Base-by-base conservation (phyloP, 1,140 invertebrate genomes). In the Aphelinus certus region DNA sequence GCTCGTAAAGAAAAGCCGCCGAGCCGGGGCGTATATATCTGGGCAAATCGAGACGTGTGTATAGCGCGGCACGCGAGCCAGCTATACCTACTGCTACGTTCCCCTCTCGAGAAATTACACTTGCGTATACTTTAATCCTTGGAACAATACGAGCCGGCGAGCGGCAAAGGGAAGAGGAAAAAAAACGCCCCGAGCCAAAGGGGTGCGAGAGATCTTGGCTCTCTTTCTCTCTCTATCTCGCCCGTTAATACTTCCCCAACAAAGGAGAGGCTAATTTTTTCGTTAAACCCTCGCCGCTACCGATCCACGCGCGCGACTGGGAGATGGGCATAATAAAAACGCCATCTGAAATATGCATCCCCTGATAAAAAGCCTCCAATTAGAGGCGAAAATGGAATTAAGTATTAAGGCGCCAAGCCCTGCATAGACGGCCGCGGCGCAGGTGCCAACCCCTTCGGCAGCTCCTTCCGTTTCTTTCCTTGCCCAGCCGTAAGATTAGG, bases 361-460 rank as follows among this genome's bases (percentile, higher is more conserved):
- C 84, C 87, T 87, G 85, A 87, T 87, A 88, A 88, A 88, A 88
- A 87, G 83, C 83, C 82, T 87, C 85, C 86, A 88, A 88, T 88
- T 88, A 88, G 79, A 75, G 78, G 77, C 74, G 81, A 83, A 81
- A 85, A 87, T 87, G 84, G 83, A 87, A 88, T 88, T 88, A 87
- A 84, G 84, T 85, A 87, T 87, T 72, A 72, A 67, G 63, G 51
- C 49, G 45, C 53, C 26, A 26, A 26, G 26, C 53, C 5, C 10
- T 55, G 53, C 5, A 5, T 55, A 7, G 10, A 55, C 53, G 10
- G 5, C 53, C 71, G 51, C 26, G 10, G 67, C 26, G 60, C 62
- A n/a, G 45, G 62, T 9, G 46, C 6, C 1, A 26, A 26, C 26
- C 26, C 62, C 7, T 46, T 64, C 46, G 26, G 9, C 48, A 4